These are phyloP conservation scores for Mastigias papua DNA, from an alignment of 30 jellyfish, hydroid and myxozoan species.

Conservation along the genomic window DNA sequence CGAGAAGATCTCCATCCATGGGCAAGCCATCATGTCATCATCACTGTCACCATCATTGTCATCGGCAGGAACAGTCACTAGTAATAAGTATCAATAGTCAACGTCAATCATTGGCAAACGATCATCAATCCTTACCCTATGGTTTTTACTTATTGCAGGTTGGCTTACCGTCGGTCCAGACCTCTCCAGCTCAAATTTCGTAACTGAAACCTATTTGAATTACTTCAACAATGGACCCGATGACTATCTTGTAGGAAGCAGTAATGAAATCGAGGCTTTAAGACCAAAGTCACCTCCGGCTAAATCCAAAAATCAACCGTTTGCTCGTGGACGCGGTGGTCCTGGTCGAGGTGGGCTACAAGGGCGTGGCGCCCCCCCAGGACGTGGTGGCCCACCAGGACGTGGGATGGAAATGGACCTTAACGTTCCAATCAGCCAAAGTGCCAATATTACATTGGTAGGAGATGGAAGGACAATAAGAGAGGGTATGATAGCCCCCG, in stretches of 20 bases:
- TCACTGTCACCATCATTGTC: too few species aligned
- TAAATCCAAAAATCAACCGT: slow-evolving; percentile 64
- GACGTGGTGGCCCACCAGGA: slow-evolving; percentile 68
- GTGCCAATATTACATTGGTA: slow-evolving; percentile 40
- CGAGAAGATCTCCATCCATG: too few species aligned
- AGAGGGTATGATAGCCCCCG: slow-evolving; percentile 31
- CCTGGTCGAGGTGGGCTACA: slow-evolving; percentile 83
- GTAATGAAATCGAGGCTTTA: slow-evolving; percentile 87
- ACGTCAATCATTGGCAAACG: too few species aligned
- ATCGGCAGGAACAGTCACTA: too few species aligned
- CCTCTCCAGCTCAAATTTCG: slow-evolving; percentile 92
- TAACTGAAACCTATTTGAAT: slow-evolving; percentile 81
- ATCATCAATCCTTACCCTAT: not conserved
- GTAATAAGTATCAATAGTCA: too few species aligned
- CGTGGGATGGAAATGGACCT: slow-evolving; percentile 62
- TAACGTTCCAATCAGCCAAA: slow-evolving; percentile 8
- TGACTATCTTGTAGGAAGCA: slow-evolving; percentile 90
- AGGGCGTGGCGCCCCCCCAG: slow-evolving; percentile 46
- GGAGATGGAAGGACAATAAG: slow-evolving; percentile 54
- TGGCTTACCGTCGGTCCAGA: slow-evolving; percentile 99
- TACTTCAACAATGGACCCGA: slow-evolving; percentile 81
- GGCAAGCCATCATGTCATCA: too few species aligned
- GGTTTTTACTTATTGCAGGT: slow-evolving; percentile 48
- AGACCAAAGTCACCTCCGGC: slow-evolving; percentile 99
- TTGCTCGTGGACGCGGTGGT: slow-evolving; percentile 83